These are phyloP conservation scores for Lepus timidus DNA, from an alignment of 2,113 vertebrate genomes.

Conservation along the genomic window DNA sequence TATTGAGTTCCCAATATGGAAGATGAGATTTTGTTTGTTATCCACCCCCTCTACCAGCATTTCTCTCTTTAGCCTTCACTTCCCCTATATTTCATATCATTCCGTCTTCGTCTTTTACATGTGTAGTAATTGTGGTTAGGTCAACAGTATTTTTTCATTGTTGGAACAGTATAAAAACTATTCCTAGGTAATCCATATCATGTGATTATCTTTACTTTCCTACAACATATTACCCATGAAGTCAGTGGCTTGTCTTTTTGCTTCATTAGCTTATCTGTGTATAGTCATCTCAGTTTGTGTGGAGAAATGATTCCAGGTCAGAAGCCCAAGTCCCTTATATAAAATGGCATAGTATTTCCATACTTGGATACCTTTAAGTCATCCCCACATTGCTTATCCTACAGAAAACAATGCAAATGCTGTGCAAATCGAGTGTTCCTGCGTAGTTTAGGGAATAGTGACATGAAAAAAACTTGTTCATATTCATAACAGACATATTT, in stretches of 20 bases:
- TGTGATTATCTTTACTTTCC: neutral
- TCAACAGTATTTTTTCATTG: neutral
- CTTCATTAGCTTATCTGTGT: neutral
- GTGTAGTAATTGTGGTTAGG: neutral
- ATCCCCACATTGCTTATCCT: too few relatives aligned
- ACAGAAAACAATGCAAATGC: too few relatives aligned
- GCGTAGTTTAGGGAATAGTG: too few relatives aligned
- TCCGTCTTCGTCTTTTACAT: neutral
- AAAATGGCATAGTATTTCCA: too few relatives aligned
- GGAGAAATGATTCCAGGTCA: too few relatives aligned
- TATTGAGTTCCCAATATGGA: neutral
- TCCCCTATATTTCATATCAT: neutral
- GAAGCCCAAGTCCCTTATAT: too few relatives aligned
- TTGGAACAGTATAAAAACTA: neutral
- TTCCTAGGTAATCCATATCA: neutral
- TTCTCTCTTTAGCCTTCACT: neutral
- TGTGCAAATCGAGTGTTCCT: too few relatives aligned
- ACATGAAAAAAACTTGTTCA: too few relatives aligned
- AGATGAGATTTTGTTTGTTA: neutral
- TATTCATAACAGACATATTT: too few relatives aligned
- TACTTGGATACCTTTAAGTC: too few relatives aligned
- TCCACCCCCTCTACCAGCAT: accelerated
- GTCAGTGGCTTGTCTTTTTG: neutral
- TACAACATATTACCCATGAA: neutral
- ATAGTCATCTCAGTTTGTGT: too few relatives aligned